phyloP scores from a whole-genome alignment of 1,140 invertebrate genomes.

The Sitobion miscanthi region DNA sequence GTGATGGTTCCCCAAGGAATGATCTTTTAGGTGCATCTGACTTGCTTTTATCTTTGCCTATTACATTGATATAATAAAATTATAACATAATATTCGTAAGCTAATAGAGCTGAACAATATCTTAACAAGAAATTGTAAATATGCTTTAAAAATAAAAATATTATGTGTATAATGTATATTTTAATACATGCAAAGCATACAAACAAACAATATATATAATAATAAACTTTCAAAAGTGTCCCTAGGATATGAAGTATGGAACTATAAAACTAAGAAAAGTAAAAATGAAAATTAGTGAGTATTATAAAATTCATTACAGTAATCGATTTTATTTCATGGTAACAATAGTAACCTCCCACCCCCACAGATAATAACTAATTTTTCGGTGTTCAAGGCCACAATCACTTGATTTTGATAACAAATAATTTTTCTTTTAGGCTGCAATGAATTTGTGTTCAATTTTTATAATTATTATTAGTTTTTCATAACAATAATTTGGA shows the following conservation, averaged over 20 bases:
- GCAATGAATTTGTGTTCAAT: not conserved
- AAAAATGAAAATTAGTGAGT: not conserved
- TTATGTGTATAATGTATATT: no score
- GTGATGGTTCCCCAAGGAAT: conserved; percentile 59
- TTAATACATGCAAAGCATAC: no score
- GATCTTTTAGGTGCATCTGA: conserved; percentile 41
- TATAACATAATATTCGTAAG: not conserved
- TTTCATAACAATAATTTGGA: not conserved
- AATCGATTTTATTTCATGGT: not conserved
- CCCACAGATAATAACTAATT: not conserved
- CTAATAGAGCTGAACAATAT: not conserved
- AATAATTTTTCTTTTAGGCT: not conserved
- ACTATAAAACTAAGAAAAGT: not conserved
- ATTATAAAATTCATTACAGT: not conserved
- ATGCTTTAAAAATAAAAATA: not conserved
- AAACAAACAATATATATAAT: not conserved
- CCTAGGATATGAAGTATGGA: not conserved
- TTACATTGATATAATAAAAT: not conserved
- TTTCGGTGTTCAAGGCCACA: not conserved
- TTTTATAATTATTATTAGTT: not conserved
- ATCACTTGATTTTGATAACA: not conserved
- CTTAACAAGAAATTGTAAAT: not conserved
- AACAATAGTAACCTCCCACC: not conserved
- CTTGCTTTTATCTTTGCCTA: conserved; percentile 36
- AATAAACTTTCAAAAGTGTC: not conserved